Evolutionary conservation across 2,888 invertebrate species (phyloP), one percentile per base, ranked within the genome.

Genomic region (Ennomos fuscantarius): DNA sequence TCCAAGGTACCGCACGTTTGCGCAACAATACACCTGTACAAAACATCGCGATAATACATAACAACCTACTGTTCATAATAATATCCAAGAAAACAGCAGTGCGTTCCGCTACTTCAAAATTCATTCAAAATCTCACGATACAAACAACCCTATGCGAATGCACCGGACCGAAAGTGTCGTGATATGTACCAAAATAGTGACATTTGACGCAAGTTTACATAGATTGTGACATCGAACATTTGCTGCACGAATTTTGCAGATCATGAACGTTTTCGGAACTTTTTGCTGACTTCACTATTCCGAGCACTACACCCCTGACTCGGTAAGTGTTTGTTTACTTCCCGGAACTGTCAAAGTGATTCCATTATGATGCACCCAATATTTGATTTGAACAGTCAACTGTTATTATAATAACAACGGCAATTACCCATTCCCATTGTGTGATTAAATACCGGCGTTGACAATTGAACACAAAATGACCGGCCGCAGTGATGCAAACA

Each of bases 151-250:
- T 79, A 84, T 88, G 86, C 80, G 76, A 75, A 78, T 75, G 75
- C 68, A 70, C 66, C 76, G 80, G 78, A 79, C 72, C 49, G 65
- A 64, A 65, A 82, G 87, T 88, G 87, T 67, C 78, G 82, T 86
- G 86, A 82, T 78, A 88, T 87, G 89, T 77, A 84, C 76, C 51
- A 67, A 63, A 67, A 76, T 74, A 82, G 88, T 89, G 87, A 76
- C 82, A 77, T 84, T 84, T 87, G 83, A 87, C 76, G 76, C 70
- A 65, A 74, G 79, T 78, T 75, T 77, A 60, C 58, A 66, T 47
- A 63, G 65, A 77, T 81, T 79, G 82, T 84, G 83, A 82, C 73
- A 68, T 62, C 69, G 61, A 59, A 69, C 57, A 70, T 56, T 63
- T 55, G 56, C 53, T 55, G 60, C 51, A 44, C 41, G 13, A 33